Evolutionary conservation across 2,797 vertebrate species (phyloP), one percentile per base, ranked within the genome.

Genomic region (Danio choprae): DNA sequence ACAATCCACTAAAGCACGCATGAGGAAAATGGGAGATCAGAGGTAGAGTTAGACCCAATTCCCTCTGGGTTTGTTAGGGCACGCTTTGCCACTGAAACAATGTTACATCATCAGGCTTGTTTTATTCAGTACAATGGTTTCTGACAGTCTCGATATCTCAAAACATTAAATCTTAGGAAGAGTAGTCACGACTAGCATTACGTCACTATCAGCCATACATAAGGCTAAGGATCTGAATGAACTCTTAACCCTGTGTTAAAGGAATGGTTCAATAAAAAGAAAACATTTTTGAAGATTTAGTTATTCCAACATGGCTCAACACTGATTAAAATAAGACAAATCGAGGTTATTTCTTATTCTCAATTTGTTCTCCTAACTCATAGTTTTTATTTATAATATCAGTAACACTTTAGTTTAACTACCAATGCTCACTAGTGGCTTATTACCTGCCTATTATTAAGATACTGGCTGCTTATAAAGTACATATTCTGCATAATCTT

Each of bases 21-120:
- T 36, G 70, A 70, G 77, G 60, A 79, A 74, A 79, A 70, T 48
- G 13, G 15, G n/a, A 62, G 46, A 74, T 48, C 18, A 50, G 56
- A 53, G n/a, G 38, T 40, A 79, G 15, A 46, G 12, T 71, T 76
- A 43, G 51, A 64, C 9, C 5, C 10, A 46, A 75, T 44, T 80
- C 59, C 65, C 74, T 48, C 22, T 7, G 50, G 46, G 38, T 79
- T 83, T 62, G 50, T 74, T 70, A 13, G 15, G 15, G 53, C 51
- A 43, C 43, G 13, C 62, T 44, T 29, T 22, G n/a, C 20, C 65
- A 59, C 43, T 69, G 20, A 69, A 74, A 55, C n/a, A 20, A 36
- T 3, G 29, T 51, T 80, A 58, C 43, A 46, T 71, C 40, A 55
- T 36, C n/a, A 0, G 40, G 46, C 46, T 62, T 4, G 1, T 15